These are phyloP conservation scores for Campaea margaritaria DNA, from an alignment of 2,888 invertebrate species.

Conservation along the genomic window DNA sequence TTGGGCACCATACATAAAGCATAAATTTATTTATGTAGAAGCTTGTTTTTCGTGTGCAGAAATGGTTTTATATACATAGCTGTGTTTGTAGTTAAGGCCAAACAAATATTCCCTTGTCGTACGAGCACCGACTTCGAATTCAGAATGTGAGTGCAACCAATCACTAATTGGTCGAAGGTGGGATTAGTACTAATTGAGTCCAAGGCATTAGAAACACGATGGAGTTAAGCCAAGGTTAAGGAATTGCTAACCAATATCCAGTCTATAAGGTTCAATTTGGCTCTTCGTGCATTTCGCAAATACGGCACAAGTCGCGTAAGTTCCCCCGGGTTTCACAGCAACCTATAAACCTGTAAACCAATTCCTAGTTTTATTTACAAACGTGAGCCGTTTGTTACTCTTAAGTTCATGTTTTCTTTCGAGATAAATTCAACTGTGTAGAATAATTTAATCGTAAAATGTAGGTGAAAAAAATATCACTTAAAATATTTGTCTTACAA, in stretches of 20 bases:
- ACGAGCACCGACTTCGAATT: conserved; percentile 10
- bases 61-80: too few species aligned
- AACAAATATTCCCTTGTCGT: conserved; percentile 6
- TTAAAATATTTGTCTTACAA: too few species aligned
- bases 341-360: conserved; percentile 40
- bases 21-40: too few species aligned
- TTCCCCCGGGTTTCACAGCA: conserved; percentile 38
- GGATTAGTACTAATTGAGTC: conserved; percentile 50
- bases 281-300: conserved; percentile 33
- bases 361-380: conserved; percentile 36
- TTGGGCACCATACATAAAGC: too few species aligned
- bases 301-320: conserved; percentile 30
- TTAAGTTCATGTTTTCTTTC: conserved; percentile 21
- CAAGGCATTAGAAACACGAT: conserved; percentile 24
- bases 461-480: neutral
- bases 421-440: conserved; percentile 14
- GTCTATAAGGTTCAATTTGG: conserved; percentile 20
- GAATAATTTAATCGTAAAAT: conserved; percentile 3
- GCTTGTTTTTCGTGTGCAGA: too few species aligned
- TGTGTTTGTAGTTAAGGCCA: neutral
- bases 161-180: conserved; percentile 45
- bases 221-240: neutral
- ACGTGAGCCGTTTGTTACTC: conserved; percentile 19
- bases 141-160: conserved; percentile 42
- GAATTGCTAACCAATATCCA: conserved; percentile 7